These are phyloP conservation scores for Daboia siamensis DNA, from an alignment of 2,113 vertebrate genomes.

Conservation along the genomic window DNA sequence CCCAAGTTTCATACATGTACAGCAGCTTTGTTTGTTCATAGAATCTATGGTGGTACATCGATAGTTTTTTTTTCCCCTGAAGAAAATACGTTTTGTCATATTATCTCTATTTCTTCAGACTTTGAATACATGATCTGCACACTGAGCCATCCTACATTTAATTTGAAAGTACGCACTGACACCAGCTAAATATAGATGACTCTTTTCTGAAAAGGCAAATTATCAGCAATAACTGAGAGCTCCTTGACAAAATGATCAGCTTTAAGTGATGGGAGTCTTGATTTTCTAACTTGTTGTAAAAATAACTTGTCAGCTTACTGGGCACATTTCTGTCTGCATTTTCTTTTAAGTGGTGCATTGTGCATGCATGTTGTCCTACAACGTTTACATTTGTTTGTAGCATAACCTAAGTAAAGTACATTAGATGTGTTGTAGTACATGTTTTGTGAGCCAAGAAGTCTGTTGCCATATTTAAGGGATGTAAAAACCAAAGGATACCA, in stretches of 20 bases:
- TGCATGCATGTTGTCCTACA: neutral
- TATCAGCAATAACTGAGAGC: neutral
- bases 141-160: neutral
- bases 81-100: neutral
- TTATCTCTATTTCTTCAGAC: neutral
- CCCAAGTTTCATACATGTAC: neutral
- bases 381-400: neutral
- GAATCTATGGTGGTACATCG: neutral
- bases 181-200: neutral
- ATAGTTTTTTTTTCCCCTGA: neutral
- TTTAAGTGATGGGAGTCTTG: neutral
- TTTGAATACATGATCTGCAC: neutral
- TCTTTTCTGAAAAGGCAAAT: neutral
- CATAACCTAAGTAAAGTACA: too few relatives aligned
- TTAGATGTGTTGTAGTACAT: neutral
- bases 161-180: neutral
- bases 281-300: neutral
- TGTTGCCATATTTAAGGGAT: neutral
- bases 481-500: neutral
- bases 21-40: neutral
- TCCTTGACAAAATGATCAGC: neutral
- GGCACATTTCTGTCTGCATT: neutral
- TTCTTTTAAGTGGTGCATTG: neutral
- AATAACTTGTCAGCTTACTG: neutral
- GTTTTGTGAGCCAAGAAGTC: neutral